Base-by-base conservation (phyloP, 1,140 invertebrate genomes). In the Cyclina sinensis region DNA sequence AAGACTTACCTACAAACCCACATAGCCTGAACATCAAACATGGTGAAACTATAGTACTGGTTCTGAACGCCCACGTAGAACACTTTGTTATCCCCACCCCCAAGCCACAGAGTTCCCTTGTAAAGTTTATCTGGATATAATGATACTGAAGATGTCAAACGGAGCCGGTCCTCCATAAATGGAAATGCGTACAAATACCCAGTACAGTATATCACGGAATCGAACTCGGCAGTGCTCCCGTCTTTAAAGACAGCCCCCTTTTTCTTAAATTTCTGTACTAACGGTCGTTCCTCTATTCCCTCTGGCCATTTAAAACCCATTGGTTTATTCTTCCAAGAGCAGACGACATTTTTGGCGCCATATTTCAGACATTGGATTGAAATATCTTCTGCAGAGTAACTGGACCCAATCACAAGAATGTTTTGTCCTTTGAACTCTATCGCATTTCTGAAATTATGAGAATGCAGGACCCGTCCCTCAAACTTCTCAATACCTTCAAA, bases 301-400 rank as follows among this genome's bases (percentile, higher is more conserved):
- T 30, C 5, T 0, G 79, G 79, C 83, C 78, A 90, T 54, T 76
- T 76, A 21, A 78, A 68, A 39, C 48, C 59, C 32, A 62, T 65
- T 2, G 78, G 62, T 43, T 74, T 43, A 12, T 59, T 57, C 21
- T 65, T 57, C 18, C 43, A 86, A 7, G 76, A 80, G 1, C 24
- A 46, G 0, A 73, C 32, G 1, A 89, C 65, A 27, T 32, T 32
- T 18, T 76, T 86, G 0, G 84, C 84, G 7, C 84, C 89, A 76
- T 24, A 78, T 39, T 86, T 83, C 43, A 86, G 16, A 57, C 65
- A 76, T 16, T 86, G 82, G 21, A 90, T 35, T 14, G 78, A 65
- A 24, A 87, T 74, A 54, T 90, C 89, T 21, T 83, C 83, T 4
- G 83, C 89, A 21, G 89, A 90, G 30, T 74, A 87, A 48, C 78